phyloP scores from a whole-genome alignment of 2,113 vertebrate species.

The Eidolon helvum region DNA sequence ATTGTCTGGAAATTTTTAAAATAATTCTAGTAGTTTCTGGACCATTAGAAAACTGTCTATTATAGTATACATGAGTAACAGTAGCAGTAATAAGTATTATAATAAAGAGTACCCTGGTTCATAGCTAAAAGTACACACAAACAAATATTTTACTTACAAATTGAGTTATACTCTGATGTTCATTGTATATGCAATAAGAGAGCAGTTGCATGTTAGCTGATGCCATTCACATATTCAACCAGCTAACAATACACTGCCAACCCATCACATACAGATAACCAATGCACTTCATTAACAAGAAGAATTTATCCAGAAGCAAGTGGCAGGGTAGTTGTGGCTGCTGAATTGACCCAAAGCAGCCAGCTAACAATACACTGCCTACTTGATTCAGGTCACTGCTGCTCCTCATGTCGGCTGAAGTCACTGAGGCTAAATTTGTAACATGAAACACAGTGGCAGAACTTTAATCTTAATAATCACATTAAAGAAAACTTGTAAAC shows the following conservation, averaged over 20 bases:
- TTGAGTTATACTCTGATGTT: slow-evolving; percentile 27
- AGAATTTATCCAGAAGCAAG: slow-evolving; percentile 66
- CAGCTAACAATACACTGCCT: slow-evolving; percentile 84
- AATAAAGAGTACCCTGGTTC: background rate
- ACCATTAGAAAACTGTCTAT: background rate
- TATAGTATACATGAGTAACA: background rate
- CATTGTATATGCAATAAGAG: slow-evolving; percentile 73
- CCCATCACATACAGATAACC: slow-evolving; percentile 80
- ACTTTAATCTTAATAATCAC: background rate
- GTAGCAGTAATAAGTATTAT: background rate
- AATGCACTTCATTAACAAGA: background rate
- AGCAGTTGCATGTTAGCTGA: slow-evolving; percentile 87
- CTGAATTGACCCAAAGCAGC: slow-evolving; percentile 74
- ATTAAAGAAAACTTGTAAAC: background rate
- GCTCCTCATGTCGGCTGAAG: background rate
- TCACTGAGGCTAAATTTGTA: background rate
- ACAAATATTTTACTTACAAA: background rate
- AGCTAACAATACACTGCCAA: slow-evolving; percentile 96
- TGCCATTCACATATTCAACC: slow-evolving; percentile 78
- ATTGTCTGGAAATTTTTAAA: background rate
- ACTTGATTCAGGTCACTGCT: slow-evolving; percentile 64
- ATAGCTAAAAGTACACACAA: background rate
- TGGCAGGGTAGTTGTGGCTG: slow-evolving; percentile 80
- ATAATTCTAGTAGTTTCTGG: background rate
- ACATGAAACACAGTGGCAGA: background rate